phyloP scores from a whole-genome alignment of 2,113 vertebrate species.

The Macquaria ambigua region DNA sequence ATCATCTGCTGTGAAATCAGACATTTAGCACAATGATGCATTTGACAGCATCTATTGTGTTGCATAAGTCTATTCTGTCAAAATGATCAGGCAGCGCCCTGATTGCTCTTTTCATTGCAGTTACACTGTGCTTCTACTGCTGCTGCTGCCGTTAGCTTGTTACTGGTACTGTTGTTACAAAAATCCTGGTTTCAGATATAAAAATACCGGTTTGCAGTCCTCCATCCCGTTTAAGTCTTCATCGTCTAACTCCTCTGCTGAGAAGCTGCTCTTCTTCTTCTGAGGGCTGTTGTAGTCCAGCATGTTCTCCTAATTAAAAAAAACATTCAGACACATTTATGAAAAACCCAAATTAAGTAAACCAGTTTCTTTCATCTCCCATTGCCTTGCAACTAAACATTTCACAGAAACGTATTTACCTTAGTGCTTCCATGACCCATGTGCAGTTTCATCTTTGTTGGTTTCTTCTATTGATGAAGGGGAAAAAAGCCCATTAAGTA shows the following conservation, averaged over 20 bases:
- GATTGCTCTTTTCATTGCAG: not conserved
- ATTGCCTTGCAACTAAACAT: not conserved
- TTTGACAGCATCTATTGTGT: not conserved
- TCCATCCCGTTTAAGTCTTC: slow-evolving; percentile 8
- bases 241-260: slow-evolving; percentile 33
- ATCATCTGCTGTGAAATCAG: not conserved
- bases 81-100: not conserved
- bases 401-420: slow-evolving; percentile 19
- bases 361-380: not conserved
- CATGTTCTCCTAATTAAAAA: slow-evolving; percentile 38
- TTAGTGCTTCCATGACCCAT: slow-evolving; percentile 28
- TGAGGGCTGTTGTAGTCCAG: not conserved
- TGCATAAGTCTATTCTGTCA: not conserved
- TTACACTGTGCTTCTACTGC: not conserved
- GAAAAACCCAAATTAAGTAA: not conserved
- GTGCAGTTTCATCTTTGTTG: slow-evolving; percentile 12
- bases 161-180: not conserved
- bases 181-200: not conserved
- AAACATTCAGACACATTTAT: not conserved
- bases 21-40: not conserved
- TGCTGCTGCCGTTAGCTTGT: not conserved
- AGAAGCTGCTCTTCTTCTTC: slow-evolving; percentile 49
- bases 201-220: slow-evolving; percentile 60
- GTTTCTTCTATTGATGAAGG: slow-evolving; percentile 46
- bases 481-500: not conserved